These are phyloP conservation scores for Premnoplex brunnescens DNA, from an alignment of 2,797 vertebrate species.

Conservation along the genomic window DNA sequence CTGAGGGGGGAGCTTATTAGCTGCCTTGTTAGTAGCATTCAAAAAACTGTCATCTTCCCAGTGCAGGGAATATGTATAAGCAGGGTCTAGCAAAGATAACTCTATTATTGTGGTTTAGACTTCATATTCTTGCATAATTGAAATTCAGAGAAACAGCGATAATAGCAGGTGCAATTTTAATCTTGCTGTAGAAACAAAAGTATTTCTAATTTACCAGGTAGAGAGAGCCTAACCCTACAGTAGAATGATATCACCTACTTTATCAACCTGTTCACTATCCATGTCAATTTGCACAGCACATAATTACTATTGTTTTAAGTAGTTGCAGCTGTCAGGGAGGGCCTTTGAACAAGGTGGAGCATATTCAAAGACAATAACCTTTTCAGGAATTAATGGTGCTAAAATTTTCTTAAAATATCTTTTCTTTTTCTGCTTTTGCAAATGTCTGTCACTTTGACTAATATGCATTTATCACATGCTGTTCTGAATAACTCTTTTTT, in stretches of 20 bases:
- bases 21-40: neutral
- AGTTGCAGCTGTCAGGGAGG: neutral
- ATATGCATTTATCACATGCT: neutral
- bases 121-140: neutral
- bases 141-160: neutral
- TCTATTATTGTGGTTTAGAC: neutral
- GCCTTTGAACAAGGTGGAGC: neutral
- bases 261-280: neutral
- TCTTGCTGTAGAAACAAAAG: constrained; percentile 14
- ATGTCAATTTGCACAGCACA: neutral
- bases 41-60: neutral
- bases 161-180: neutral
- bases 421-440: neutral
- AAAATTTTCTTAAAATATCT: constrained; percentile 10
- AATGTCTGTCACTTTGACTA: neutral
- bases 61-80: neutral
- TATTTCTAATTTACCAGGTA: neutral
- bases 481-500: neutral
- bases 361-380: neutral
- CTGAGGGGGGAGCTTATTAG: neutral
- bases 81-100: neutral
- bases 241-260: neutral
- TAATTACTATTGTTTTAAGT: constrained; percentile 36
- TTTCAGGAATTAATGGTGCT: neutral
- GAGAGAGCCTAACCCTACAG: neutral